Evolutionary conservation across 2,888 invertebrate species (phyloP).

Genomic region (Standfussiana lucernea): DNA sequence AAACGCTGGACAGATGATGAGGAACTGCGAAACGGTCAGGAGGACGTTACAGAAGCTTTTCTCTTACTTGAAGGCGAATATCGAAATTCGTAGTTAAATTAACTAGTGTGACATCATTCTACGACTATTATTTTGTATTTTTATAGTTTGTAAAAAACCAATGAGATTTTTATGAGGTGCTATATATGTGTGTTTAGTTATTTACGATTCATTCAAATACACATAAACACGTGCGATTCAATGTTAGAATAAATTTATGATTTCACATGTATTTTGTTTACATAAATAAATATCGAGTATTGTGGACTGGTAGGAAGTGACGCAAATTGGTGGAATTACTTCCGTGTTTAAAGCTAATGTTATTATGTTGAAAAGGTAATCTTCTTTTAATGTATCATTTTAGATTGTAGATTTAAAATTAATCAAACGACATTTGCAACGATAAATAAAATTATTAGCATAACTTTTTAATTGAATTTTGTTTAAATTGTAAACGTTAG

Average conservation of each 20-base stretch:
- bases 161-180: constrained; percentile 3
- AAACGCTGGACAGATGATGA: too few species aligned
- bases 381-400: not conserved
- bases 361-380: not conserved
- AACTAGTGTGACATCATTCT: not conserved
- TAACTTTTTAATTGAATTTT: not conserved
- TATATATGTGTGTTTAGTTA: not conserved
- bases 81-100: not conserved
- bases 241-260: not conserved
- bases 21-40: not conserved
- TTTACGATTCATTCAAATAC: constrained; percentile 13
- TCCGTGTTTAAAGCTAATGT: not conserved
- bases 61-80: not conserved
- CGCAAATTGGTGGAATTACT: constrained; percentile 18
- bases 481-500: too few species aligned
- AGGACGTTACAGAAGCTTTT: not conserved
- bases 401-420: not conserved
- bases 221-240: constrained; percentile 6
- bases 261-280: constrained; percentile 16
- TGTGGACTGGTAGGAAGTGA: not conserved
- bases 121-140: not conserved
- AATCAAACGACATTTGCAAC: not conserved
- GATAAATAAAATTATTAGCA: not conserved
- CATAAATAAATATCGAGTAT: constrained; percentile 16
- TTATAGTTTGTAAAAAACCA: not conserved